These are phyloP conservation scores for Phycodurus eques DNA, from an alignment of 2,113 vertebrate species.

Conservation along the genomic window DNA sequence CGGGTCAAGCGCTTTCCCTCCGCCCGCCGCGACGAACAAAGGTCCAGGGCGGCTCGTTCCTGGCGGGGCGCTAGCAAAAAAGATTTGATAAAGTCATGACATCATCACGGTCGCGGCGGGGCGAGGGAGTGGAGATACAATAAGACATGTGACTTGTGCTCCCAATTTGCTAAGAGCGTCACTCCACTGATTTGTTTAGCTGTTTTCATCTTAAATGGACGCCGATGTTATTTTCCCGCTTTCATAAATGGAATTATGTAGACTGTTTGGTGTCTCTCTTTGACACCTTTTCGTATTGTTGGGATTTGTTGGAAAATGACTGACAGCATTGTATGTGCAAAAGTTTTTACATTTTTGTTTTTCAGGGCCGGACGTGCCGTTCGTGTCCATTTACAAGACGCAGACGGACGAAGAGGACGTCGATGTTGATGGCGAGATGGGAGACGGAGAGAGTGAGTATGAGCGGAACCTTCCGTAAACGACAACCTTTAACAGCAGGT, in stretches of 20 bases:
- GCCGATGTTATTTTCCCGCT: background rate
- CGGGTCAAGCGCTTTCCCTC: background rate
- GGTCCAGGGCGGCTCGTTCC: conserved; percentile 1
- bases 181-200: conserved; percentile 33
- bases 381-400: conserved; percentile 82
- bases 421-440: conserved; percentile 74
- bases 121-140: background rate
- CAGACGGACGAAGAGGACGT: conserved; percentile 48
- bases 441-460: conserved; percentile 82
- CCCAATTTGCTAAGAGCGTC: conserved; percentile 51
- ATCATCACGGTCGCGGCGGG: background rate
- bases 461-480: background rate
- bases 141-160: conserved; percentile 6
- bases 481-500: background rate
- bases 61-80: conserved; percentile 3
- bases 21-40: background rate
- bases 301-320: too few species aligned
- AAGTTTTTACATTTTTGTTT: background rate
- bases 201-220: background rate
- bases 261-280: background rate
- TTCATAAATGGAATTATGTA: background rate
- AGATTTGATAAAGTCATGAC: conserved; percentile 23
- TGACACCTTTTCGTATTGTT: background rate
- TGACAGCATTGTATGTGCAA: too few species aligned
- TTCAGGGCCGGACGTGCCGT: conserved; percentile 85